Evolutionary conservation across 1,140 invertebrate species (phyloP), one percentile per base, ranked within the genome.

Genomic region (Potamilus streckersoni): DNA sequence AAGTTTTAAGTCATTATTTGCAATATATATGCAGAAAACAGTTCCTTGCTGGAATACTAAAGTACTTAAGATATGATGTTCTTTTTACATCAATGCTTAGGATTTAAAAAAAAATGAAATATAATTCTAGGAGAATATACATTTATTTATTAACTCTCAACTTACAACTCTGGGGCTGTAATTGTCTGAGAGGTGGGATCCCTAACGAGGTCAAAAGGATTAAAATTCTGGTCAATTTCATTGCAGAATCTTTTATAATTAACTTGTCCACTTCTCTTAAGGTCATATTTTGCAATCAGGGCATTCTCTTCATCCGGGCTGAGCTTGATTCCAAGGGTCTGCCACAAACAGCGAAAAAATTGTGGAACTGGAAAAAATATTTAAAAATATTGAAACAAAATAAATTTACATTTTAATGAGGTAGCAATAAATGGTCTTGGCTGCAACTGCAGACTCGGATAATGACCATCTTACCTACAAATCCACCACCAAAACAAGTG

Each of bases 221-320:
- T 83, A 71, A 89, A 89, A 38, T 81, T 80, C 58, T 81, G 76
- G 70, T 89, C 84, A 73, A 90, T 88, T 58, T 74, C 80, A 71
- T 87, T 81, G 83, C 88, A 89, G 78, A 90, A 90, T 55, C 76
- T 61, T 69, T 83, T 85, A 65, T 89, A 90, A 77, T 89, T 88
- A n/a, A 90, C 82, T 69, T 77, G 81, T 38, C 84, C 85, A 84
- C 87, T 82, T 58, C 79, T 81, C 60, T 80, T 80, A 8, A 86
- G 58, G 64, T 85, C 85, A 84, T 90, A 90, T 76, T 88, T 89
- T 58, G 80, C 68, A 56, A 74, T 76, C 4, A 90, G 65, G 13
- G 79, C 57, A 62, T 81, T 70, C 63, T 86, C 87, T 78, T 90
- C 84, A 66, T 88, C 84, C 62, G 77, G 69, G 23, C 69, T 79